Evolutionary conservation across 2,888 invertebrate genomes (phyloP).

Genomic region (Eudemis profundana): DNA sequence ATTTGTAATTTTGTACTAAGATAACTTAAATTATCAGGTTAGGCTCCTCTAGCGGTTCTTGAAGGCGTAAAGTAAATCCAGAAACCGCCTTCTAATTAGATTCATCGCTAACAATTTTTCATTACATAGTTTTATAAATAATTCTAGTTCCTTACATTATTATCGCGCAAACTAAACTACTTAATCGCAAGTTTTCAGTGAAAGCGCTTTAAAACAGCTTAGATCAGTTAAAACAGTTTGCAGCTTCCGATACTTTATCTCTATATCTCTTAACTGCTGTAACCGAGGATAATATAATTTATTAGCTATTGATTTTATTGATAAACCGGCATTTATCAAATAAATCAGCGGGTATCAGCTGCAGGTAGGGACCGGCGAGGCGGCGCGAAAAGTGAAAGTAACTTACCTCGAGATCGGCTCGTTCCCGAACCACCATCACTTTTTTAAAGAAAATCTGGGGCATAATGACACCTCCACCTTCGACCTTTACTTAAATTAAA

Average conservation of each 20-base stretch:
- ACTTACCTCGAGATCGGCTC: constrained; percentile 79
- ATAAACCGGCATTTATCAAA: constrained; percentile 30
- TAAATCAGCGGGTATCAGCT: constrained; percentile 40
- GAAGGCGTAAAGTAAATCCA: no score
- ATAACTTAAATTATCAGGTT: no score
- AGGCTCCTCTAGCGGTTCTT: no score
- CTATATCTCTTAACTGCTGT: constrained; percentile 15
- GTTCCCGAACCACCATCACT: constrained; percentile 81
- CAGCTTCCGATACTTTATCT: constrained; percentile 12
- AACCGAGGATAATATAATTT: constrained; percentile 21
- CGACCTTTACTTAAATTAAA: constrained; percentile 50
- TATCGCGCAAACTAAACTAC: no score
- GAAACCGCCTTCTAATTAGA: no score
- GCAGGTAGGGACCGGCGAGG: constrained; percentile 55
- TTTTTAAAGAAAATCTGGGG: constrained; percentile 84
- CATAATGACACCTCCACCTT: constrained; percentile 69
- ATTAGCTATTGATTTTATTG: constrained; percentile 27
- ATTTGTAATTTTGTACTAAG: no score
- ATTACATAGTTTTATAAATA: no score
- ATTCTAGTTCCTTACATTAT: no score
- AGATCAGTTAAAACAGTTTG: constrained; percentile 4
- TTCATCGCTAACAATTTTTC: no score
- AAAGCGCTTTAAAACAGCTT: constrained; percentile 19
- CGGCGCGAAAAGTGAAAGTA: constrained; percentile 76
- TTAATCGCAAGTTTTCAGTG: constrained; percentile 11